Base-by-base conservation (phyloP, 2,888 invertebrate species). In the Lithophane ornitopus region DNA sequence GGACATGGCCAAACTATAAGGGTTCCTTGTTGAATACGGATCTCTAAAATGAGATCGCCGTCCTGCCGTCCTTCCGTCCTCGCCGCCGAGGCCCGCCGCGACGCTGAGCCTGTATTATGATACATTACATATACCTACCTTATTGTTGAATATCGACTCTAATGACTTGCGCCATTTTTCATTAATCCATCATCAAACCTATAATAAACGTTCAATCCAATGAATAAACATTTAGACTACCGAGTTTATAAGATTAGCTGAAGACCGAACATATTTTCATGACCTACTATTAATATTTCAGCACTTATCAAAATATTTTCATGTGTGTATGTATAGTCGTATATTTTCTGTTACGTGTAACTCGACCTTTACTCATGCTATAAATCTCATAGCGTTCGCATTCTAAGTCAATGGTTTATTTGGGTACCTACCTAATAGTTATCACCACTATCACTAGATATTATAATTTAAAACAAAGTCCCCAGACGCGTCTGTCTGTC, bases 251-350 rank as follows among this genome's bases (percentile, higher is more conserved):
- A 70, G 44, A 81, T 65, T 59, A 52, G 34, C 49, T 66, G 58
- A 26, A 73, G 49, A 76, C 46, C 34, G 52, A 74, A 74, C 54
- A 58, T 63, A 75, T 71, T 84, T 74, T 68, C 69, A 70, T 73
- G 66, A 81, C 70, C 70, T 76, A 71, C 63, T 82, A 69, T 73
- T 65, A 69, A 76, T 70, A 74, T 85, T 85, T 83, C 83, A 80
- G n/a, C 85, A 72, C 80, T 58, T 82, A 54, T 26, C 34, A 75
- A 72, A 78, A 83, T 85, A 85, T 78, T 83, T 75, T 74, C 67
- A 74, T 28, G 28, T 16, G 58, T 59, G 19, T 65, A 56, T 16
- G 4, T 44, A 49, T 16, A 16, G 16, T 70, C 66, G 52, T 62
- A 65, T 68, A 80, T 71, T 73, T 68, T 67, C n/a, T 54, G 54